Conservation (phyloP, 2,113 vertebrate species). For the Acanthisitta chloris region DNA sequence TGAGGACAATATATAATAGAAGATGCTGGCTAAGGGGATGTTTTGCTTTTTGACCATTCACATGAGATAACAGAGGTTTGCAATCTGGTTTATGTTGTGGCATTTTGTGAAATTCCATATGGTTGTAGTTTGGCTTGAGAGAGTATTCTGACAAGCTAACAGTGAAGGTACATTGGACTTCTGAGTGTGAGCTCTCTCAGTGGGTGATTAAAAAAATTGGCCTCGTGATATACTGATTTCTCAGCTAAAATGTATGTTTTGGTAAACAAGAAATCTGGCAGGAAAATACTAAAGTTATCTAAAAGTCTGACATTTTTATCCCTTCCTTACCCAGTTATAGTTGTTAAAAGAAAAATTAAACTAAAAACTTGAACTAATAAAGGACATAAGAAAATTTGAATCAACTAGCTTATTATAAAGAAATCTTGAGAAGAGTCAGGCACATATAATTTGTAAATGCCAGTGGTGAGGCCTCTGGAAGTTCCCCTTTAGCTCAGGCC, state of each 20-base stretch:
- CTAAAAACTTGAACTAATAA: not conserved
- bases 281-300: not conserved
- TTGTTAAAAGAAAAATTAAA: not conserved
- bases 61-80: not conserved
- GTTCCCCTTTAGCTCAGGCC: not conserved
- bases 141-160: not conserved
- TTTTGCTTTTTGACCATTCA: not conserved
- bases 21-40: not conserved
- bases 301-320: not conserved
- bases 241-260: not conserved
- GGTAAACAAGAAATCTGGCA: not conserved
- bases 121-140: not conserved
- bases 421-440: not conserved
- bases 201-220: not conserved
- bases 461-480: rapidly evolving
- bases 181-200: not conserved
- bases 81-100: not conserved
- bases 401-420: not conserved
- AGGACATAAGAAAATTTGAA: not conserved
- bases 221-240: not conserved
- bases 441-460: not conserved
- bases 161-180: not conserved
- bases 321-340: not conserved
- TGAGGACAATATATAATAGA: not conserved
- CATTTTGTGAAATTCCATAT: not conserved